Base-by-base conservation (phyloP, 64 coral and sea anemone species). In the Trachythela sp. region DNA sequence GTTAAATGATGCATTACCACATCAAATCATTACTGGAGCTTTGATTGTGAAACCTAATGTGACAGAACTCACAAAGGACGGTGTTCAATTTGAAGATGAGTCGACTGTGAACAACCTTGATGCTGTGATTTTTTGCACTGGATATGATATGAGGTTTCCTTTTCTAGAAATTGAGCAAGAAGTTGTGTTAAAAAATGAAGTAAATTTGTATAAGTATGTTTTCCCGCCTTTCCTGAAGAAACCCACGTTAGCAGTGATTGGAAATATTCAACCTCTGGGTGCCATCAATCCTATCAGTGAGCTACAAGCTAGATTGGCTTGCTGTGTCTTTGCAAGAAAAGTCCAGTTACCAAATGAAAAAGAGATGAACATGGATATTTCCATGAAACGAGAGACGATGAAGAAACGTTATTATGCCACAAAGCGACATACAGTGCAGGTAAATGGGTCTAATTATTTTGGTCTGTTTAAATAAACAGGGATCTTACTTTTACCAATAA, bases 161-260 rank as follows among this genome's bases (percentile, higher is more conserved):
- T 94, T 85, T 39, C 37, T 97, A 26, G 95, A 97, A 51, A 87
- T 92, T 18, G 94, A 93, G 2, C 77, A 92, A 54, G 27, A 94
- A 27, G 37, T 85, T 77, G 88, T 94, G 26, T 24, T 68, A 39
- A 48, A 89, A 13, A 97, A 97, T 84, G 43, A 88, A 17, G 95
- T 97, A 13, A 54, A 86, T n/a, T 83, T 97, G 64, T 97, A 97
- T 86, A 97, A 97, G 51, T 97, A 94, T 92, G 52, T 97, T 43
- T 97, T 97, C 40, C 93, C 93, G 14, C 92, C 72, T 26, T 89
- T 89, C 15, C 89, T 91, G 2, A 29, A 67, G 13, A 92, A 91
- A 70, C 91, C 93, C 40, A 95, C 96, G 2, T 77, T 99, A 48
- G 93, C 91, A 52, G 91, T 99, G 4, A 41, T 99, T 48, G 96